Percentiles rank a stretch among this genome's conserved stretches.
phyloP scores from a whole-genome alignment of 2,797 vertebrate genomes.

The Huso huso region DNA sequence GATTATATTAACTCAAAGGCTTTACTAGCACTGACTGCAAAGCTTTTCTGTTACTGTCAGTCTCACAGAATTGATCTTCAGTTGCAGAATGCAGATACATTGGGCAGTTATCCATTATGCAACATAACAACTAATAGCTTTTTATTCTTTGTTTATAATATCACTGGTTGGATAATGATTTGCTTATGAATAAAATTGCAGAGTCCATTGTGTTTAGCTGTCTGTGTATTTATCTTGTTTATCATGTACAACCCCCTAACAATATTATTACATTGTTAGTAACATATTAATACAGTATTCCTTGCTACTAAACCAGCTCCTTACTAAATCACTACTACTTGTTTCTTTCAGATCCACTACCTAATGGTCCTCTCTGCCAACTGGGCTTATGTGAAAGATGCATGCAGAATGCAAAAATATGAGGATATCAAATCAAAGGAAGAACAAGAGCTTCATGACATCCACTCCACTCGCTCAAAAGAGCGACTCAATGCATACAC shows the following conservation, averaged over 20 bases:
- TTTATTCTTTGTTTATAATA: neutral
- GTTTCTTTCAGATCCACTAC: constrained; percentile 78
- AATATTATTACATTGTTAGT: too few species aligned
- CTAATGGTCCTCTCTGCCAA: constrained; percentile 96
- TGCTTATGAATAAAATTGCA: too few species aligned
- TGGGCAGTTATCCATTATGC: neutral
- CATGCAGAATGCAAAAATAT: constrained; percentile 98
- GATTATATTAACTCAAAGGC: constrained; percentile 2
- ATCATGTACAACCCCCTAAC: too few species aligned
- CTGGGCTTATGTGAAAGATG: constrained; percentile 97
- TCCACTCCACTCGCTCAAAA: constrained; percentile 97
- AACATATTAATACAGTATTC: neutral
- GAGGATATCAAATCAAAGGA: constrained; percentile 99
- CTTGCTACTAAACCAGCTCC: neutral
- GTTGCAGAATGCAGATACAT: neutral
- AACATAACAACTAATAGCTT: neutral
- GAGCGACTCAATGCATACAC: constrained; percentile 97
- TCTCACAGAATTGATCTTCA: neutral
- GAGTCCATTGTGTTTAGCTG: neutral
- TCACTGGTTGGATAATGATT: too few species aligned
- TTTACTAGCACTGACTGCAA: neutral
- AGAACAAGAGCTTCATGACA: constrained; percentile 96
- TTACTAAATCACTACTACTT: constrained; percentile 7
- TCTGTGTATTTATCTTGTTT: neutral
- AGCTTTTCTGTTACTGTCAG: too few species aligned